These are phyloP conservation scores for Dasysyrphus albostriatus DNA, from an alignment of 2,888 invertebrate genomes.

Conservation along the genomic window DNA sequence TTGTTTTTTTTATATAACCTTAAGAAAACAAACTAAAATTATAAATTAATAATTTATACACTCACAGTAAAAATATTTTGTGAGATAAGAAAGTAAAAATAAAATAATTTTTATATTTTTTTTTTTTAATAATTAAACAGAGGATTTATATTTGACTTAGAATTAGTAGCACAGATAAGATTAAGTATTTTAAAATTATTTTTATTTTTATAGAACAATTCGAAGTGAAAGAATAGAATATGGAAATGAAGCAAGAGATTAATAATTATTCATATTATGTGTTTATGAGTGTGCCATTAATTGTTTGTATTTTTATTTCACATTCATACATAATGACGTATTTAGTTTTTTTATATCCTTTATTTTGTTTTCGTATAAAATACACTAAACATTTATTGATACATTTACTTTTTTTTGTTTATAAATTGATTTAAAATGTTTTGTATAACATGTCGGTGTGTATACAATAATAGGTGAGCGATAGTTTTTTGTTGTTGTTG, in stretches of 20 bases:
- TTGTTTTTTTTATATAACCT: constrained; percentile 30
- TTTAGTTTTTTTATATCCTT: constrained; percentile 35
- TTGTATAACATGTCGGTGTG: constrained; percentile 44
- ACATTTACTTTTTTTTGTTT: constrained; percentile 32
- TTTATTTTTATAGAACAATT: constrained; percentile 65
- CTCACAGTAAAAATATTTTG: constrained; percentile 11
- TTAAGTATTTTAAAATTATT: constrained; percentile 68
- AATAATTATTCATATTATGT: not conserved
- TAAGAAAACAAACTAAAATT: constrained; percentile 5
- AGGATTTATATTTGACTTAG: constrained; percentile 77
- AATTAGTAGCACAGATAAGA: constrained; percentile 82
- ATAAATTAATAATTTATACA: constrained; percentile 48
- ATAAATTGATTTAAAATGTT: constrained; percentile 36
- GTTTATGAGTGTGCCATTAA: constrained; percentile 26
- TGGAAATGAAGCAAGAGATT: constrained; percentile 51
- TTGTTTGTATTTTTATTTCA: constrained; percentile 32
- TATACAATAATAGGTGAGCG: constrained; percentile 43
- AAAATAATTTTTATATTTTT: not conserved
- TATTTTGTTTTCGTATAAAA: constrained; percentile 74
- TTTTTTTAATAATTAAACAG: constrained; percentile 41
- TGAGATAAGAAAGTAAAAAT: constrained; percentile 23
- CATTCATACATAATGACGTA: constrained; percentile 28
- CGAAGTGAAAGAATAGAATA: constrained; percentile 39
- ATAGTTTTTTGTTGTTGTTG: constrained; percentile 71
- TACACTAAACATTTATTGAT: constrained; percentile 76